These are phyloP conservation scores for Campoletis raptor DNA, from an alignment of 2,888 invertebrate genomes.

Conservation along the genomic window DNA sequence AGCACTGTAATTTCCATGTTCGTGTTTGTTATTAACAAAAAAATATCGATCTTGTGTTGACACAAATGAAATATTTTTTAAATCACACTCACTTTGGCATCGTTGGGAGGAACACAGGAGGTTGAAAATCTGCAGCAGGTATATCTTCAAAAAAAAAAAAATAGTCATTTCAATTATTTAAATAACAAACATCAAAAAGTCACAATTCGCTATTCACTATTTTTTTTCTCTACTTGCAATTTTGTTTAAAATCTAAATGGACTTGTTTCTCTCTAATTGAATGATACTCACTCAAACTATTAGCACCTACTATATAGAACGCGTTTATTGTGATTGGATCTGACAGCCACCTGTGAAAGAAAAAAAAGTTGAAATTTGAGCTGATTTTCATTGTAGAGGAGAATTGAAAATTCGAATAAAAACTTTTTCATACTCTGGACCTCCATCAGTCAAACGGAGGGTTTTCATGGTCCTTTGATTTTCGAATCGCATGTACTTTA, in stretches of 20 bases:
- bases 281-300: slow-evolving; percentile 68
- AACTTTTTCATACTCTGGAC: slow-evolving; percentile 53
- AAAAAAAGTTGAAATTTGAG: background rate
- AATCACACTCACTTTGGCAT: slow-evolving; percentile 69
- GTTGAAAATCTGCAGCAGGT: slow-evolving; percentile 71
- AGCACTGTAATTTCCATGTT: slow-evolving; percentile 55
- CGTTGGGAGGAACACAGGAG: slow-evolving; percentile 67
- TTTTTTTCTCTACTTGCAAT: background rate
- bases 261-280: background rate
- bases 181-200: background rate
- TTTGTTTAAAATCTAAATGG: background rate
- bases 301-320: slow-evolving; percentile 59
- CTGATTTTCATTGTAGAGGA: background rate
- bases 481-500: slow-evolving; percentile 61
- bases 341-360: slow-evolving; percentile 67
- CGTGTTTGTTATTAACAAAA: background rate
- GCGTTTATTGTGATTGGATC: slow-evolving; percentile 70
- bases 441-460: background rate
- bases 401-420: slow-evolving; percentile 18
- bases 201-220: background rate
- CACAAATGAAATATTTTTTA: background rate
- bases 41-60: background rate
- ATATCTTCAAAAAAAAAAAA: slow-evolving; percentile 66
- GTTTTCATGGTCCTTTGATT: slow-evolving; percentile 1
- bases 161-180: background rate